Percentiles rank a stretch among this genome's conserved stretches.
Evolutionary conservation across 1,140 invertebrate species (phyloP).

Genomic region (Drosophila watanabei): DNA sequence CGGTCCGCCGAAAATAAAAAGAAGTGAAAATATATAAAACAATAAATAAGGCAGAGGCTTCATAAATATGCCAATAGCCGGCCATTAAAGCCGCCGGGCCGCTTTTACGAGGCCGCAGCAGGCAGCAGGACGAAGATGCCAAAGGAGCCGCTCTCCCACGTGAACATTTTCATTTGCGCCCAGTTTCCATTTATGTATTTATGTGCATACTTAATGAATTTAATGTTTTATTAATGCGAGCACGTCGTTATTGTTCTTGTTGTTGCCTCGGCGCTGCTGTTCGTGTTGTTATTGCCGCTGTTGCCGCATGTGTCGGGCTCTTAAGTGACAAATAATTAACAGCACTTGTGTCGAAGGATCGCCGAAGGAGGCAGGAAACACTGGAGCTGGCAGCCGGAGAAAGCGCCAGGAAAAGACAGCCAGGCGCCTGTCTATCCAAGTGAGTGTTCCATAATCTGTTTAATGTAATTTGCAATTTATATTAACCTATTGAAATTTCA

Average conservation of each 20-base stretch:
- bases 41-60: constrained; percentile 66
- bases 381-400: background rate
- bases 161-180: constrained; percentile 50
- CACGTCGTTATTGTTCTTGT: constrained; percentile 46
- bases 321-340: constrained; percentile 83
- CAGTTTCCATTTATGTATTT: constrained; percentile 72
- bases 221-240: constrained; percentile 79
- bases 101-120: constrained; percentile 46
- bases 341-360: constrained; percentile 68
- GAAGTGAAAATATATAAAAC: constrained; percentile 58
- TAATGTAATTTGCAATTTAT: constrained; percentile 84
- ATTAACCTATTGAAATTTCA: constrained; percentile 80
- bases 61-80: constrained; percentile 79
- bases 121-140: constrained; percentile 21
- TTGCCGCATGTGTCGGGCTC: constrained; percentile 68
- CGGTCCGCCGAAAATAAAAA: constrained; percentile 28
- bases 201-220: constrained; percentile 79
- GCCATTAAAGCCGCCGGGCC: constrained; percentile 61
- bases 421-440: constrained; percentile 18
- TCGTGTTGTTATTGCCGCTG: constrained; percentile 27
- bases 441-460: constrained; percentile 68
- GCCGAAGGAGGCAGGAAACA: background rate
- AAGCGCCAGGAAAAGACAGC: constrained; percentile 6
- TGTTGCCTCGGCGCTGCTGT: constrained; percentile 9
- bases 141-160: constrained; percentile 18